These are phyloP conservation scores for Martes martes DNA, from an alignment of 2,113 vertebrate species.

Conservation along the genomic window DNA sequence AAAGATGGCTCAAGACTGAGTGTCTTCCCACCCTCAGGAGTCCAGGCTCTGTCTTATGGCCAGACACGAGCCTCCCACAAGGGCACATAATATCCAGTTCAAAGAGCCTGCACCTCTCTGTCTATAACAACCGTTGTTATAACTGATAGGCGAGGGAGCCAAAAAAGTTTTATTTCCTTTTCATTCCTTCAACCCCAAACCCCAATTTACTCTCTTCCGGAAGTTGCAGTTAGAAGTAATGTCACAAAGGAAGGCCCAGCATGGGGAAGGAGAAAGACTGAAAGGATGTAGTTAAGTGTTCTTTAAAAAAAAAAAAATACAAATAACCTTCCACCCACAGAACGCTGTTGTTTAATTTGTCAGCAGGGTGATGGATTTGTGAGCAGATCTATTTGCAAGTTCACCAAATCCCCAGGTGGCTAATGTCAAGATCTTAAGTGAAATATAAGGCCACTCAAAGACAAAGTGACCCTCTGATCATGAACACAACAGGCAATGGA, in stretches of 20 bases:
- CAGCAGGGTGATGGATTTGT: slow-evolving; percentile 26
- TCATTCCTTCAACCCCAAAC: background rate
- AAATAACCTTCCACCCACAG: slow-evolving; percentile 22
- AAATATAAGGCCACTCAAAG: background rate
- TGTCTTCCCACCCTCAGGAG: background rate
- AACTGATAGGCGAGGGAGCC: background rate
- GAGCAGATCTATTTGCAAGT: slow-evolving; percentile 43
- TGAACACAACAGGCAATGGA: background rate
- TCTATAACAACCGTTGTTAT: background rate
- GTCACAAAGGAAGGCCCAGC: background rate
- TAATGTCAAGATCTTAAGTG: background rate
- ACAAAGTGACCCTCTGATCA: slow-evolving; percentile 20
- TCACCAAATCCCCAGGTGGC: slow-evolving; percentile 4
- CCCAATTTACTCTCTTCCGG: background rate
- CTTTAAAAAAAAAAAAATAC: background rate
- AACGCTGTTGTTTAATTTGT: slow-evolving; percentile 15
- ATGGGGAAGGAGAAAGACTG: background rate
- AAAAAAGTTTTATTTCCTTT: background rate
- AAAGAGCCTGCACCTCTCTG: background rate
- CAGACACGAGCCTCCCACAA: background rate
- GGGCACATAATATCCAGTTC: background rate
- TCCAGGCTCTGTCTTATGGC: background rate
- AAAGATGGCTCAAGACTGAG: slow-evolving; percentile 1
- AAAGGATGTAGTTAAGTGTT: background rate
- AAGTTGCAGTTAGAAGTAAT: background rate